Conservation (phyloP, 1,140 invertebrate species). For the Aphidius ervi region DNA sequence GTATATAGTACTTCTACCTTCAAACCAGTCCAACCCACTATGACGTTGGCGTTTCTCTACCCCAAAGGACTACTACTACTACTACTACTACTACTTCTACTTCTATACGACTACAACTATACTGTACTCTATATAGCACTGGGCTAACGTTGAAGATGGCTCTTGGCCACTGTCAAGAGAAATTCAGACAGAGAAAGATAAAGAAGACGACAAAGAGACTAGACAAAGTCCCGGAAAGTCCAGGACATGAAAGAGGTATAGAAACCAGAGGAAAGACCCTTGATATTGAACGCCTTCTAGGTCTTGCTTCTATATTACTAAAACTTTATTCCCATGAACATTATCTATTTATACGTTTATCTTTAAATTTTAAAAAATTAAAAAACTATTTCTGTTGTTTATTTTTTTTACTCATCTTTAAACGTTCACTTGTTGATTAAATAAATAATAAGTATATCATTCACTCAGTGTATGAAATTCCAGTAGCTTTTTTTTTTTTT, state of each 20-base stretch:
- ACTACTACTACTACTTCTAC: neutral
- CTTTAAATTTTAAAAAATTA: too few relatives aligned
- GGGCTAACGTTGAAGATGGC: slow-evolving; percentile 18
- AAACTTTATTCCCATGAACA: too few relatives aligned
- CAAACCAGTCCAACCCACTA: neutral
- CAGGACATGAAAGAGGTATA: slow-evolving; percentile 21
- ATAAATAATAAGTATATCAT: too few relatives aligned
- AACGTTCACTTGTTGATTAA: too few relatives aligned
- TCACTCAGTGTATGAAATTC: too few relatives aligned
- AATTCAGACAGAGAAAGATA: neutral
- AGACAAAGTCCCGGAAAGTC: slow-evolving; percentile 25
- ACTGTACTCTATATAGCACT: neutral
- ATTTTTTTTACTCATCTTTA: too few relatives aligned
- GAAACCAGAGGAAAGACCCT: slow-evolving; percentile 6
- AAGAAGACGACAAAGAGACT: slow-evolving; percentile 3
- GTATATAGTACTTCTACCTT: slow-evolving; percentile 9
- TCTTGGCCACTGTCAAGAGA: slow-evolving; percentile 19
- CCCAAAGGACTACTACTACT: slow-evolving; percentile 10
- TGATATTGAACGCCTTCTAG: slow-evolving; percentile 4
- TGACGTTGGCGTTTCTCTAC: slow-evolving; percentile 9
- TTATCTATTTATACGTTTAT: too few relatives aligned
- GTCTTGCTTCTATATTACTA: too few relatives aligned
- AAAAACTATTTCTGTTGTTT: too few relatives aligned
- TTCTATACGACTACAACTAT: neutral
- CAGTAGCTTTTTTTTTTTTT: too few relatives aligned